These are phyloP conservation scores for Equus quagga DNA, from an alignment of 2,113 vertebrate genomes.

Conservation along the genomic window DNA sequence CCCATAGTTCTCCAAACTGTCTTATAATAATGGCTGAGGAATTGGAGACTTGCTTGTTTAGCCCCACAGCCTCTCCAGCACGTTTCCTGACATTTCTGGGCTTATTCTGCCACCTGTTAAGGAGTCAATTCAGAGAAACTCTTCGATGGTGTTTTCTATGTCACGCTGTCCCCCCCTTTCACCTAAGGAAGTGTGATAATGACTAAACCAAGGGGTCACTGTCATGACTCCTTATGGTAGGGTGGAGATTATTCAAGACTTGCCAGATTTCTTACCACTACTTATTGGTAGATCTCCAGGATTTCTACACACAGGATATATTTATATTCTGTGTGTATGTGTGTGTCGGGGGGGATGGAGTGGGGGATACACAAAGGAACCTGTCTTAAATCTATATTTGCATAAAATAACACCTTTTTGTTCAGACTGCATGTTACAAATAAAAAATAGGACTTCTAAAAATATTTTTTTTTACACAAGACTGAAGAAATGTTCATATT, in stretches of 20 bases:
- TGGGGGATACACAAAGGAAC: neutral
- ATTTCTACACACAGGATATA: neutral
- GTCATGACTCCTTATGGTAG: neutral
- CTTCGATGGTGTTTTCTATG: neutral
- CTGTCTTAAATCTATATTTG: constrained; percentile 2
- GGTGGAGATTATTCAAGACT: neutral
- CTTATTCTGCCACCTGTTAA: neutral
- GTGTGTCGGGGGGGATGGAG: neutral
- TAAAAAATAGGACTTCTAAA: neutral
- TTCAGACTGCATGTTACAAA: neutral
- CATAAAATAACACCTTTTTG: neutral
- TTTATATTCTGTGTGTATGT: neutral
- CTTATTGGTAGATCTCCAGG: neutral
- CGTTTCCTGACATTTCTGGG: neutral
- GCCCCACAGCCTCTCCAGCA: neutral
- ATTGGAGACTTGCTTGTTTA: neutral
- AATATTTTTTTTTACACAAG: neutral
- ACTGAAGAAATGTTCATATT: neutral
- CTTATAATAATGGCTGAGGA: neutral
- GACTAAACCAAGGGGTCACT: neutral
- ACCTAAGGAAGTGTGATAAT: neutral
- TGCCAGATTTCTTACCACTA: neutral
- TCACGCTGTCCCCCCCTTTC: neutral
- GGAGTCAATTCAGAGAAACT: neutral
- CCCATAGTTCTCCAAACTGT: neutral